Evolutionary conservation across 2,888 invertebrate genomes (phyloP).

Genomic region (Itoplectis maculator): DNA sequence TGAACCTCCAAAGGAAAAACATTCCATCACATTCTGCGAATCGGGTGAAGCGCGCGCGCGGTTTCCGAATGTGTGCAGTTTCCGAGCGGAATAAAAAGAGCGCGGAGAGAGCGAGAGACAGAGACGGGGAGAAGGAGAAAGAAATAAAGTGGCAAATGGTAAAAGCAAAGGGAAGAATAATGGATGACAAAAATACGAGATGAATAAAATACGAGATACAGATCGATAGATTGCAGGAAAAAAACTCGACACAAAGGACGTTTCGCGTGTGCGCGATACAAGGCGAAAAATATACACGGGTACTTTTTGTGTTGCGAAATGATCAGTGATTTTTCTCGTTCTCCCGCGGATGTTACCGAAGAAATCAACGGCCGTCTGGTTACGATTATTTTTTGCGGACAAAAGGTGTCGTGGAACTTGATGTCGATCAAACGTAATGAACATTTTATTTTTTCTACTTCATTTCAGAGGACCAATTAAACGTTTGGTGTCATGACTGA

Average conservation of each 20-base stretch:
- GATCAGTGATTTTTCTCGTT: not conserved
- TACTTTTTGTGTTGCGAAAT: not conserved
- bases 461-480: not conserved
- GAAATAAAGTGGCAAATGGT: slow-evolving; percentile 34
- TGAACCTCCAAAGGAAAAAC: slow-evolving; percentile 39
- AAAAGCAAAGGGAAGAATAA: slow-evolving; percentile 47
- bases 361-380: not conserved
- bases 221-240: slow-evolving; percentile 24
- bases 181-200: slow-evolving; percentile 47
- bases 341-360: not conserved
- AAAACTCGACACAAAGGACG: not conserved
- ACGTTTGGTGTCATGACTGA: too few relatives aligned
- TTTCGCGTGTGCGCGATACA: slow-evolving; percentile 5
- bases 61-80: slow-evolving; percentile 14
- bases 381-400: not conserved
- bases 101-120: not conserved
- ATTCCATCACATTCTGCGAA: slow-evolving; percentile 29
- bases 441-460: not conserved
- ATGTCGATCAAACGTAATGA: not conserved
- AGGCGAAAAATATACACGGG: not conserved
- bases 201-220: slow-evolving; percentile 49
- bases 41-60: slow-evolving; percentile 1
- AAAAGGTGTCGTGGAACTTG: too few relatives aligned
- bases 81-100: slow-evolving; percentile 29
- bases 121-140: too few relatives aligned